phyloP scores from a whole-genome alignment of 2,113 vertebrate species.

The Accipiter cooperii region DNA sequence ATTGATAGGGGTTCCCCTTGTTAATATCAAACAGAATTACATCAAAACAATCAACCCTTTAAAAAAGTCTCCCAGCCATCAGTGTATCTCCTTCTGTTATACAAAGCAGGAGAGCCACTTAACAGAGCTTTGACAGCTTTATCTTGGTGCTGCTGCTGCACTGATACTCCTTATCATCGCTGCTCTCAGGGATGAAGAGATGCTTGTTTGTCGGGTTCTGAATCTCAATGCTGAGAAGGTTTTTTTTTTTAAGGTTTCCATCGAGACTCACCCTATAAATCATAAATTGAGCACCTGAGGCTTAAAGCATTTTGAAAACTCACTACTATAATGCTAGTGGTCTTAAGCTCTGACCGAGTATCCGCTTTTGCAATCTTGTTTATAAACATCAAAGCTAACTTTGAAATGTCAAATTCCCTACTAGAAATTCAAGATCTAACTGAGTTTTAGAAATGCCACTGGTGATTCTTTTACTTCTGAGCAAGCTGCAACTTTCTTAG shows the following conservation, averaged over 20 bases:
- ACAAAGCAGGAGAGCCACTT: neutral
- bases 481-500: slow-evolving; percentile 46
- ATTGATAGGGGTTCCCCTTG: neutral
- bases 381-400: slow-evolving; percentile 50
- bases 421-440: slow-evolving; percentile 47
- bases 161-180: neutral
- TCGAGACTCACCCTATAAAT: neutral
- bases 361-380: neutral
- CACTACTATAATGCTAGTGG: neutral
- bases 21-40: neutral
- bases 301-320: slow-evolving; percentile 1
- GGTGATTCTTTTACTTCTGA: slow-evolving; percentile 39
- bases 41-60: neutral
- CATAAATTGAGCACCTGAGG: neutral
- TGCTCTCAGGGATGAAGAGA: neutral
- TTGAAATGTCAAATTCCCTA: slow-evolving; percentile 53
- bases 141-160: neutral
- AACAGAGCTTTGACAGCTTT: neutral
- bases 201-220: neutral
- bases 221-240: neutral
- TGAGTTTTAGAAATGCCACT: slow-evolving; percentile 48
- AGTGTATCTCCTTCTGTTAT: neutral
- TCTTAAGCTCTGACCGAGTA: slow-evolving; percentile 3
- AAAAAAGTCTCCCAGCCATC: neutral
- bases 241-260: neutral